Percentiles rank a stretch among this genome's conserved stretches.
Conservation (phyloP, 2,797 vertebrate genomes). For the Bryconaethiops microstoma region DNA sequence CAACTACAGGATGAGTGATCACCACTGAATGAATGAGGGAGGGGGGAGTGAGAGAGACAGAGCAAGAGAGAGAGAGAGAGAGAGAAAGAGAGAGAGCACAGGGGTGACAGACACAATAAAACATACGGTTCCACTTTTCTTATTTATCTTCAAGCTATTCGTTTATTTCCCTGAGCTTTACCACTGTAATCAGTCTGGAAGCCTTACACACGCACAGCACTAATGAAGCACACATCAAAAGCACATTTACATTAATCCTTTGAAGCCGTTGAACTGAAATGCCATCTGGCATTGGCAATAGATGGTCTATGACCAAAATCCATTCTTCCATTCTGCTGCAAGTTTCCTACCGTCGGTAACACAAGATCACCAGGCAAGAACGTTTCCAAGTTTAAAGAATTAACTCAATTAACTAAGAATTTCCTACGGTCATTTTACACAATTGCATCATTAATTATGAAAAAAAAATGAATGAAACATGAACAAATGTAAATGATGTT, state of each 20-base stretch:
- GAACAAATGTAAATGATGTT: no score
- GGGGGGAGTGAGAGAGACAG: background rate
- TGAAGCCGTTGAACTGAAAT: background rate
- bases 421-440: background rate
- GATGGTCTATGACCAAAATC: background rate
- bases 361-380: background rate
- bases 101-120: background rate
- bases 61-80: constrained; percentile 11
- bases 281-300: background rate
- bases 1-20: constrained; percentile 44
- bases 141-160: constrained; percentile 17
- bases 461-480: no score
- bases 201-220: background rate
- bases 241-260: background rate
- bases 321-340: background rate
- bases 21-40: constrained; percentile 15
- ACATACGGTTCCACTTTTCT: constrained; percentile 31
- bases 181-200: constrained; percentile 33
- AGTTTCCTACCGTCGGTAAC: background rate
- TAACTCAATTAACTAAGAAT: background rate
- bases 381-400: background rate
- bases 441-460: background rate
- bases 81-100: background rate
- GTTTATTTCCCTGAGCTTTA: constrained; percentile 15
- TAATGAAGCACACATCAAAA: constrained; percentile 31